A percentile compares a stretch with the other conserved stretches of the same genome.
Evolutionary conservation across 1,140 invertebrate species (phyloP).

Genomic region (Dolichoris vasculosae): DNA sequence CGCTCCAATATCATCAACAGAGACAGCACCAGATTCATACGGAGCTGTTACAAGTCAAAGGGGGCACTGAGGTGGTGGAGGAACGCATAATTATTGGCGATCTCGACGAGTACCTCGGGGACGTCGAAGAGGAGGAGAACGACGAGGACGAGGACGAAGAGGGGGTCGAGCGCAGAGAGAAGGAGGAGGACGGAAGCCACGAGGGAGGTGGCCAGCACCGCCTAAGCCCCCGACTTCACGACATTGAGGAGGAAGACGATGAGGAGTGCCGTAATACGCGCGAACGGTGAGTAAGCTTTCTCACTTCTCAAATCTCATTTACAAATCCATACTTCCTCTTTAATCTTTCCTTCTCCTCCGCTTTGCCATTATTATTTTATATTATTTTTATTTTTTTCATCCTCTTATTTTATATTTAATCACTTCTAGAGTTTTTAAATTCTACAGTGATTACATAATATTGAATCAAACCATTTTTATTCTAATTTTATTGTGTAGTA

Average conservation of each 20-base stretch:
- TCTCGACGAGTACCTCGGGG: conserved; percentile 67
- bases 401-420: background rate
- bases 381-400: background rate
- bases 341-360: background rate
- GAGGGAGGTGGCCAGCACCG: conserved; percentile 68
- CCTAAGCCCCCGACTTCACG: conserved; percentile 73
- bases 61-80: conserved; percentile 45
- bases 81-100: conserved; percentile 61
- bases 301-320: conserved; percentile 45
- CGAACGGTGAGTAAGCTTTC: conserved; percentile 65
- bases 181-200: conserved; percentile 61
- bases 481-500: too few relatives aligned
- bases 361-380: background rate
- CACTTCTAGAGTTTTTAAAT: background rate
- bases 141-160: conserved; percentile 43
- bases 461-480: background rate
- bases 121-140: conserved; percentile 57
- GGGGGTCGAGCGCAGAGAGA: conserved; percentile 48
- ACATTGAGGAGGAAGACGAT: conserved; percentile 76
- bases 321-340: conserved; percentile 2
- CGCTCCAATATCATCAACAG: conserved; percentile 43
- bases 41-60: background rate
- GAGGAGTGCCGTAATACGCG: conserved; percentile 69
- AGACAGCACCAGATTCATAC: conserved; percentile 45
- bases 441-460: background rate